phyloP scores from a whole-genome alignment of 1,140 invertebrate species.

The Achatina immaculata region DNA sequence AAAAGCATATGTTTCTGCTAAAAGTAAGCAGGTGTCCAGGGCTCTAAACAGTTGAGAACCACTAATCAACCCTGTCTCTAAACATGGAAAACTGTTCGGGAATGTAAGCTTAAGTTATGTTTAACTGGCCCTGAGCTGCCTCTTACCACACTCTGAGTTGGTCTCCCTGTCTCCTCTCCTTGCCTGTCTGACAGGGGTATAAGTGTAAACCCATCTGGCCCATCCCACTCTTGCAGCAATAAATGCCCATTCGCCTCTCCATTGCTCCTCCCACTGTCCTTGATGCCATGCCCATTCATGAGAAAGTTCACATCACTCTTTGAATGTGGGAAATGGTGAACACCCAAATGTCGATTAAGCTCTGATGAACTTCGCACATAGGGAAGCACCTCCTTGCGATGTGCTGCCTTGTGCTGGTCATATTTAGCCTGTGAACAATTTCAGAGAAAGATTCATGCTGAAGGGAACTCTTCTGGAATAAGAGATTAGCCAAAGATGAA shows the following conservation, averaged over 20 bases:
- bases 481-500: not conserved
- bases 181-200: conserved; percentile 31
- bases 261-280: not conserved
- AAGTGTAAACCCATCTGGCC: conserved; percentile 29
- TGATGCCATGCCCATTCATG: not conserved
- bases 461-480: not conserved
- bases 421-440: conserved; percentile 78
- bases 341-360: conserved; percentile 41
- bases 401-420: conserved; percentile 76
- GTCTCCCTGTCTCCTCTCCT: not conserved
- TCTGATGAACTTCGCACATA: conserved; percentile 59
- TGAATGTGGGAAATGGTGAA: conserved; percentile 46
- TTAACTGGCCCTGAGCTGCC: not conserved
- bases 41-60: no score
- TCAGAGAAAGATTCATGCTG: conserved; percentile 13
- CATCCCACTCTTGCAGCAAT: conserved; percentile 40
- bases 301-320: conserved; percentile 48
- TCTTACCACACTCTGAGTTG: not conserved
- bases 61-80: not conserved
- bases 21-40: no score
- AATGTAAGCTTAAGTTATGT: conserved; percentile 21
- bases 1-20: no score
- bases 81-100: conserved; percentile 38
- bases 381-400: conserved; percentile 62
- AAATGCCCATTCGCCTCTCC: not conserved